Evolutionary conservation across 1,140 invertebrate genomes (phyloP).

Genomic region (Diorhabda sublineata): DNA sequence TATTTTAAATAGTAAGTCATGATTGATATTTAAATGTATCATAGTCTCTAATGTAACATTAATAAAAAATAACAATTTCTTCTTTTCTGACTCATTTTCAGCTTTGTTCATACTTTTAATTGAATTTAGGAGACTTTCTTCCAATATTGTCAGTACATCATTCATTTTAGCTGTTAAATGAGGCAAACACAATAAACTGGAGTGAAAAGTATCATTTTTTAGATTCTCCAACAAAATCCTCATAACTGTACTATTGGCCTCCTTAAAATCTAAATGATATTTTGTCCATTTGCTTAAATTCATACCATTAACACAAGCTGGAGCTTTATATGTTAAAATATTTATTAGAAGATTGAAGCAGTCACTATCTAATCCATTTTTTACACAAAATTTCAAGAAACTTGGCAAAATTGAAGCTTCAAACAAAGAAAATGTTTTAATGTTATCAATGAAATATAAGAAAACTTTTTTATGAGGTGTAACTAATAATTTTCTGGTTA

Average conservation of each 20-base stretch:
- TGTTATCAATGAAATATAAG: constrained; percentile 60
- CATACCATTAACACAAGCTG: constrained; percentile 56
- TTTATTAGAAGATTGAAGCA: constrained; percentile 60
- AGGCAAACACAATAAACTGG: constrained; percentile 57
- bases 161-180: constrained; percentile 49
- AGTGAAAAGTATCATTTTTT: constrained; percentile 50
- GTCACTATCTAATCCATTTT: constrained; percentile 51
- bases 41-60: constrained; percentile 54
- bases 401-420: constrained; percentile 68
- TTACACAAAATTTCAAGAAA: constrained; percentile 60
- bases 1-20: neutral
- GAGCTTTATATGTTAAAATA: constrained; percentile 63
- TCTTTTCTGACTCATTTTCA: constrained; percentile 15
- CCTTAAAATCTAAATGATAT: constrained; percentile 61
- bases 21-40: constrained; percentile 50
- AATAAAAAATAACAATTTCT: constrained; percentile 52
- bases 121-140: constrained; percentile 21
- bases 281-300: constrained; percentile 60
- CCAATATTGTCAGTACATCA: neutral
- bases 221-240: constrained; percentile 37
- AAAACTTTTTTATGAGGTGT: constrained; percentile 54
- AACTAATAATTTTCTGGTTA: constrained; percentile 59
- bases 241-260: constrained; percentile 41
- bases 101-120: too few relatives aligned
- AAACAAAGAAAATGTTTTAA: constrained; percentile 64